A percentile compares a stretch with the other conserved stretches of the same genome.
Conservation (phyloP, 2,888 invertebrate genomes). For the Macrosiphum euphorbiae region DNA sequence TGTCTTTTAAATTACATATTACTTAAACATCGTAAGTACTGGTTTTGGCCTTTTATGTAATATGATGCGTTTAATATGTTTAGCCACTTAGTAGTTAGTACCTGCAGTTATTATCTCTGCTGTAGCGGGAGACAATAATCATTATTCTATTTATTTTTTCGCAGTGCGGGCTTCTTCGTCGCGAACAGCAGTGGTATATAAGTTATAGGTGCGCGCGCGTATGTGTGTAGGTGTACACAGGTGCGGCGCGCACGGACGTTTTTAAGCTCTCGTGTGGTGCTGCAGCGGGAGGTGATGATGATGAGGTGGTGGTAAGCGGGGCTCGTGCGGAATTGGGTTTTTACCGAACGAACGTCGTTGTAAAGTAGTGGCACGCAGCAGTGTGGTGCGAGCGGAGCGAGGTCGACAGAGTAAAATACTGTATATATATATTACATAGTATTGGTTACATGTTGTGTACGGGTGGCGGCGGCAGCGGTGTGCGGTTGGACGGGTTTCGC, state of each 20-base stretch:
- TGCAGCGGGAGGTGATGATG: neutral
- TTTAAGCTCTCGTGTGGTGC: neutral
- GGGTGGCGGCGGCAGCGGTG: neutral
- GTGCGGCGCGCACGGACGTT: neutral
- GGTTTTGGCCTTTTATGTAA: neutral
- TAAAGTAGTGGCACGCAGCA: neutral
- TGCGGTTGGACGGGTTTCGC: neutral
- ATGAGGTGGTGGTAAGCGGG: neutral
- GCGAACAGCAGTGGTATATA: neutral
- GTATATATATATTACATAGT: neutral
- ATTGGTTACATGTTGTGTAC: neutral
- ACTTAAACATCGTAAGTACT: neutral
- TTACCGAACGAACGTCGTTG: neutral
- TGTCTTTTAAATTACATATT: neutral
- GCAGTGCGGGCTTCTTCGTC: neutral
- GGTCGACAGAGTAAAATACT: neutral
- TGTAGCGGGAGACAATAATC: neutral
- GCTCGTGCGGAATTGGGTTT: neutral
- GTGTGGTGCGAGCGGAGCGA: neutral
- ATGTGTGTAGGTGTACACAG: neutral
- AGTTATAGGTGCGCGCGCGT: neutral
- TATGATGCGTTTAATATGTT: neutral
- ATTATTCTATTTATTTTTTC: neutral
- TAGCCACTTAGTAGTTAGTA: neutral
- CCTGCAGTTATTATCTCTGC: neutral